Percentiles rank a stretch among this genome's conserved stretches.
Evolutionary conservation across 2,888 invertebrate species (phyloP).

Genomic region (Belgica antarctica): DNA sequence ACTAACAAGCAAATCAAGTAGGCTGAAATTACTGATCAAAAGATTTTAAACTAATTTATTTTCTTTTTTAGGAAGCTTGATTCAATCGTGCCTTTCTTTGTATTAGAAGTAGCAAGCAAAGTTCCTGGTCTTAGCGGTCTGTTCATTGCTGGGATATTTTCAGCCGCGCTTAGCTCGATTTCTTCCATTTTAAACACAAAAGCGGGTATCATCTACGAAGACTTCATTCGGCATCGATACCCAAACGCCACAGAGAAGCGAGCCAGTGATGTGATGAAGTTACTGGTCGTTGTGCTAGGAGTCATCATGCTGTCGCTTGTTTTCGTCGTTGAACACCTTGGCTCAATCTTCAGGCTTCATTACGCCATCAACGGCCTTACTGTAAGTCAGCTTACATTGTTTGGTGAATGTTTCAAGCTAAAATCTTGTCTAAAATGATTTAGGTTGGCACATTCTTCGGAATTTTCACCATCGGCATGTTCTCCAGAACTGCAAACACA

Average conservation of each 20-base stretch:
- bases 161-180: conserved; percentile 56
- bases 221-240: conserved; percentile 52
- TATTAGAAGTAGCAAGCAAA: conserved; percentile 53
- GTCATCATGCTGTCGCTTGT: conserved; percentile 58
- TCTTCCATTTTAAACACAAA: conserved; percentile 59
- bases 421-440: no score
- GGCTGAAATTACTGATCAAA: no score
- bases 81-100: conserved; percentile 47
- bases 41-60: no score
- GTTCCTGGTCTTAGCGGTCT: conserved; percentile 55
- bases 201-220: conserved; percentile 57
- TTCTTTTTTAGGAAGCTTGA: no score
- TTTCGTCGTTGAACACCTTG: conserved; percentile 63
- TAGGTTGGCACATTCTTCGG: conserved; percentile 69
- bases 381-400: no score
- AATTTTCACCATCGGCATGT: conserved; percentile 66
- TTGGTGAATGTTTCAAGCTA: no score
- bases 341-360: conserved; percentile 65
- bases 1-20: conserved; percentile 49
- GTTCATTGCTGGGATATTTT: conserved; percentile 57
- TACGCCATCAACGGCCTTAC: conserved; percentile 64
- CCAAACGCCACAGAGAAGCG: conserved; percentile 50
- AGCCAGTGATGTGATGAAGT: conserved; percentile 48
- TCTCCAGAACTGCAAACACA: conserved; percentile 64
- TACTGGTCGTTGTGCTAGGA: conserved; percentile 50